phyloP scores from a whole-genome alignment of 1,140 invertebrate species.

The Caenorhabditis elegans region DNA sequence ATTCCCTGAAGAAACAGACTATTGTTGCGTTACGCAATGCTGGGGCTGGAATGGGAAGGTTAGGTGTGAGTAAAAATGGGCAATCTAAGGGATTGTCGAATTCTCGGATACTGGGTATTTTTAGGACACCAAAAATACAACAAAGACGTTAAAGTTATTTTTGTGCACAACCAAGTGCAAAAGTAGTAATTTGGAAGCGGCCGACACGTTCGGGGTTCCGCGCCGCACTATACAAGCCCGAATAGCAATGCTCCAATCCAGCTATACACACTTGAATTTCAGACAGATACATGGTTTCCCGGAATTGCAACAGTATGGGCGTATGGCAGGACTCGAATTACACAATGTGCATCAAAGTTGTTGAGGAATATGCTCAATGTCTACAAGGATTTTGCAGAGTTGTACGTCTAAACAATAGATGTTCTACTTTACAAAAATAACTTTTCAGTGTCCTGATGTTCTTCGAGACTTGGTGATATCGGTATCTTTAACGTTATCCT shows the following conservation, averaged over 20 bases:
- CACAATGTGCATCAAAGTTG: constrained; percentile 56
- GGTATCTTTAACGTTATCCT: constrained; percentile 62
- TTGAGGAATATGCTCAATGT: constrained; percentile 55
- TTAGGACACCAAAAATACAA: no score
- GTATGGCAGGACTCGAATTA: constrained; percentile 61
- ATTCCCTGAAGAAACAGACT: constrained; percentile 4
- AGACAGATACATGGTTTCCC: constrained; percentile 52
- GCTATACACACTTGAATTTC: no score
- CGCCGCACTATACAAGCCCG: no score
- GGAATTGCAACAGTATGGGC: constrained; percentile 54
- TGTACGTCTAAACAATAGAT: constrained; percentile 40
- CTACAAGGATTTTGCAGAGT: constrained; percentile 60
- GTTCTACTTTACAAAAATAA: neutral
- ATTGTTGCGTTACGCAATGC: constrained; percentile 1
- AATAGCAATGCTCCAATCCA: no score
- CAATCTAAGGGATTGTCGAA: no score
- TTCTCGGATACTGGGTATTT: no score
- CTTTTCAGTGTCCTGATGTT: constrained; percentile 61
- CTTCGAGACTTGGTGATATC: constrained; percentile 61
- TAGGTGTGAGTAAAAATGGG: neutral
- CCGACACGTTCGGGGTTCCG: no score
- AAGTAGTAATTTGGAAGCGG: no score
- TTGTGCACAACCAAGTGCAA: no score
- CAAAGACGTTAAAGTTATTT: no score
- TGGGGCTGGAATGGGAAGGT: no score